phyloP scores from a whole-genome alignment of 2,797 vertebrate genomes.

The Chaunax sp. region DNA sequence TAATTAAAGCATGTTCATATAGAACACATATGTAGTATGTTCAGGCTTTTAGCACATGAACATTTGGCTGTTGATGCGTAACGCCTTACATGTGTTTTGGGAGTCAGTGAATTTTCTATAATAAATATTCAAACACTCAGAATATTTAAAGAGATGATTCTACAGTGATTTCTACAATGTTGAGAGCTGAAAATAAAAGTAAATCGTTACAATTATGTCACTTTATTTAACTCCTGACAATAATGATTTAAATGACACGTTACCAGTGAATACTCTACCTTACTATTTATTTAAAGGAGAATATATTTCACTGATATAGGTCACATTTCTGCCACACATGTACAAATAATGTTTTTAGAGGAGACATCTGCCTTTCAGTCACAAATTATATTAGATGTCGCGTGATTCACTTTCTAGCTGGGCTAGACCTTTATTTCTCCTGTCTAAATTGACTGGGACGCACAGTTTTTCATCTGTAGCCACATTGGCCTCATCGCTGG shows the following conservation, averaged over 20 bases:
- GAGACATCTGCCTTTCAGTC: constrained; percentile 81
- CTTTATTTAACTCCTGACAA: constrained; percentile 20
- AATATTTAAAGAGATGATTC: constrained; percentile 38
- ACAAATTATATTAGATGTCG: constrained; percentile 79
- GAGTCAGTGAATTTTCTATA: constrained; percentile 35
- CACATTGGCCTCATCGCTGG: constrained; percentile 79
- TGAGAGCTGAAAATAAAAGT: constrained; percentile 1
- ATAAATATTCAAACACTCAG: constrained; percentile 50
- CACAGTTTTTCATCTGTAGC: constrained; percentile 79
- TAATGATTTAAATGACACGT: constrained; percentile 28
- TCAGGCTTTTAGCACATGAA: constrained; percentile 38
- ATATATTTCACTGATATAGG: constrained; percentile 44
- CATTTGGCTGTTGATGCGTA: constrained; percentile 24
- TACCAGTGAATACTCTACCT: constrained; percentile 6
- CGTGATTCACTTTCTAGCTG: constrained; percentile 79
- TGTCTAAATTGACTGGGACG: constrained; percentile 83
- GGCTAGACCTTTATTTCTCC: constrained; percentile 81
- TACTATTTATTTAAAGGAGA: constrained; percentile 37
- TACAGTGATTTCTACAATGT: constrained; percentile 1
- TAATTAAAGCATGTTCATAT: constrained; percentile 32
- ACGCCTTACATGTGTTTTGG: constrained; percentile 42
- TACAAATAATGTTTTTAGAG: constrained; percentile 55
- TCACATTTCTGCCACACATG: constrained; percentile 59
- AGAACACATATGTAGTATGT: constrained; percentile 12
- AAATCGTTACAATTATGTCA: constrained; percentile 17